Base-by-base conservation (phyloP, 35 echinoderm and acorn worm species). In the Lytechinus variegatus region DNA sequence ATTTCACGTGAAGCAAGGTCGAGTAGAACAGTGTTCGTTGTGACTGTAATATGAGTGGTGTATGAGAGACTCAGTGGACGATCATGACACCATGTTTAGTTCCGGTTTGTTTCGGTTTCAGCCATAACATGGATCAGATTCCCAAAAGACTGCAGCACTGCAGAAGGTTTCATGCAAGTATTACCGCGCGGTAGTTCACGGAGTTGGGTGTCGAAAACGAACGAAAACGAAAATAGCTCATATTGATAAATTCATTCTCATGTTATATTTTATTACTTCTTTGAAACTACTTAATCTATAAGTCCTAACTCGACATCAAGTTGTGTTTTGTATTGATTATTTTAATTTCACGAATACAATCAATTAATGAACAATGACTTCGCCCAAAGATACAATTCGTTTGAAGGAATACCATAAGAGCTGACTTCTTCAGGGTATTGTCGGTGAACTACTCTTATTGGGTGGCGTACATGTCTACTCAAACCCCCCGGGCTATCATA, bases 31-130 rank as follows among this genome's bases (percentile, higher is more conserved):
- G 21, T 79, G 21, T 79, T 79, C 66, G n/a, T 79, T 24, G n/a
- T 79, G 16, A 79, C 19, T 79, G 19, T 79, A 79, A 79, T 24
- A 16, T 24, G 66, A 79, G 66, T 72, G 14, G 61, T 72, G 3
- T 72, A 24, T 21, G n/a, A 72, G 13, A 21, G 19, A n/a, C 66
- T 79, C 66, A 79, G n/a, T 79, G 14, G 66, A 79, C 66, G 66
- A 79, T 16, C 66, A 24, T 79, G 66, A 16, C n/a, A 24, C 66
- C 12, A 24, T 79, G 66, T 79, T 79, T 79, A 24, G 66, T 79
- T 79, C 66, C 66, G 66, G 66, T 79, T 79, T n/a, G 66, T 79
- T 79, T 79, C 66, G 66, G 66, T 79, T 79, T 79, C 66, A 79
- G 66, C 66, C 66, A 79, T 24, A 79, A 79, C 66, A 79, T 79